Evolutionary conservation across 2,888 invertebrate species (phyloP).

Genomic region (Nephrotoma guestfalica): DNA sequence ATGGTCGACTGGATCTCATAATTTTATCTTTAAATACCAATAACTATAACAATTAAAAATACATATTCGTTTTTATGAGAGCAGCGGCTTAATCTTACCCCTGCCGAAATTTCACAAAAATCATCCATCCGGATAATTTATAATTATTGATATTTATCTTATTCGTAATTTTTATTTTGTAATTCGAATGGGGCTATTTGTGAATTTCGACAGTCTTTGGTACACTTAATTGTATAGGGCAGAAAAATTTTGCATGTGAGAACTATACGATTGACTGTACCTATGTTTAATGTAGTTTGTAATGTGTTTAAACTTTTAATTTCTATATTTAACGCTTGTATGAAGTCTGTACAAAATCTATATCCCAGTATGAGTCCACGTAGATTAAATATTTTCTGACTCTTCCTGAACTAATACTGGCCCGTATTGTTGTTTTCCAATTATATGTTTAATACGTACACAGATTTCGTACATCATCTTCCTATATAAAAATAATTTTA

Average conservation of each 20-base stretch:
- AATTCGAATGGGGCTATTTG: constrained; percentile 5
- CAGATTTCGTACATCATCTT: neutral
- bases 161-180: neutral
- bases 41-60: neutral
- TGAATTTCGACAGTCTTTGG: constrained; percentile 14
- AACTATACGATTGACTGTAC: constrained; percentile 15
- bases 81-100: constrained; percentile 13
- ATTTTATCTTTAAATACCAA: neutral
- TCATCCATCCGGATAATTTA: neutral
- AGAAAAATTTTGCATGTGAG: constrained; percentile 13
- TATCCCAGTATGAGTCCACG: neutral
- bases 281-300: neutral
- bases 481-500: neutral
- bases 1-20: neutral
- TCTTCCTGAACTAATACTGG: neutral
- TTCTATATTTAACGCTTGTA: neutral
- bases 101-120: constrained; percentile 12
- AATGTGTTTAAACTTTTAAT: neutral
- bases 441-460: neutral
- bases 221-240: constrained; percentile 15
- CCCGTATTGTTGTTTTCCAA: neutral
- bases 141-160: neutral
- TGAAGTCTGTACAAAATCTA: neutral
- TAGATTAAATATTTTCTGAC: neutral
- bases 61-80: constrained; percentile 1